Evolutionary conservation across 2,797 vertebrate genomes (phyloP).

Genomic region (Danio aesculapii): DNA sequence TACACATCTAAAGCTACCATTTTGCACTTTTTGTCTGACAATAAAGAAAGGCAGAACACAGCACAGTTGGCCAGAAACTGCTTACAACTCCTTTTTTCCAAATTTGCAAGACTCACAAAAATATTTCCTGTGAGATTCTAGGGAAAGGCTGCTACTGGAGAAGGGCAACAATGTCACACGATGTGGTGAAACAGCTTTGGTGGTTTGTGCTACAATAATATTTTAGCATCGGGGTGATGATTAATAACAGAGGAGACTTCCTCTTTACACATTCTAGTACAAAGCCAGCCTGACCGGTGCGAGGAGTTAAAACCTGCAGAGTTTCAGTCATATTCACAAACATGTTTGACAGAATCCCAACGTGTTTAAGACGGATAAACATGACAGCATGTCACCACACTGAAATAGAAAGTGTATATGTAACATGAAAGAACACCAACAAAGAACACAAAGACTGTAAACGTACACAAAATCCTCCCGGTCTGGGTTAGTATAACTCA

Average conservation of each 20-base stretch:
- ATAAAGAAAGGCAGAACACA: neutral
- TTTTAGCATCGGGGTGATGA: conserved; percentile 12
- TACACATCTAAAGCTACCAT: neutral
- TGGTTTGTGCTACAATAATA: conserved; percentile 30
- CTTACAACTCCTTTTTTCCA: conserved; percentile 13
- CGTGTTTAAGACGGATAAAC: neutral
- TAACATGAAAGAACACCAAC: conserved; percentile 18
- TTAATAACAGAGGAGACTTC: conserved; percentile 18
- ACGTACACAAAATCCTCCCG: conserved; percentile 15
- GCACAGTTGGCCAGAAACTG: neutral
- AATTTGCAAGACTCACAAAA: conserved; percentile 4
- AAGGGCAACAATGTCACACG: conserved; percentile 1
- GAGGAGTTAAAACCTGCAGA: neutral
- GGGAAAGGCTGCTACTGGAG: conserved; percentile 3
- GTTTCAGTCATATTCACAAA: neutral
- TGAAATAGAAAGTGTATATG: conserved; percentile 14
- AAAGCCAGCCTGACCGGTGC: conserved; percentile 6
- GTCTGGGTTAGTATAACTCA: conserved; percentile 55
- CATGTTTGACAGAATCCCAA: neutral
- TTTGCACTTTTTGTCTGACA: conserved; percentile 3
- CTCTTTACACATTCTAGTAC: conserved; percentile 14
- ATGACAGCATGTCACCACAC: neutral
- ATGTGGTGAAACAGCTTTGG: conserved; percentile 1
- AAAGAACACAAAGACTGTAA: conserved; percentile 9
- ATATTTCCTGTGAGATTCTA: conserved; percentile 23